These are phyloP conservation scores for Bufotes viridis DNA, from an alignment of 2,797 vertebrate species.

Conservation along the genomic window DNA sequence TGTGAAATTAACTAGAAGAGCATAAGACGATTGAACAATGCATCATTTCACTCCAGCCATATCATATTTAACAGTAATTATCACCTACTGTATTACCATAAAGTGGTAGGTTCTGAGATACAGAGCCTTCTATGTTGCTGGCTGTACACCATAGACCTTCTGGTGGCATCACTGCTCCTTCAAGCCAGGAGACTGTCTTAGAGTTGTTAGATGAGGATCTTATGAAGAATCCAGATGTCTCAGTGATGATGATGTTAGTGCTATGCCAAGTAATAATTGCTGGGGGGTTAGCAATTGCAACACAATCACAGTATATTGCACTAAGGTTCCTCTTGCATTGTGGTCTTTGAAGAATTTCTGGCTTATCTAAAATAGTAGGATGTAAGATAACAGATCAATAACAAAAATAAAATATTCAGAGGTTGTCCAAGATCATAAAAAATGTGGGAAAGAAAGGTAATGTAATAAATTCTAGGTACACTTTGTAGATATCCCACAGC, in stretches of 20 bases:
- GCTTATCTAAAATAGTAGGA: neutral
- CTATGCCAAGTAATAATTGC: neutral
- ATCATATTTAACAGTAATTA: too few species aligned
- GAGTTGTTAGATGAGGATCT: neutral
- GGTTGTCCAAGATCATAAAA: too few species aligned
- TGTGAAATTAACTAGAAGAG: too few species aligned
- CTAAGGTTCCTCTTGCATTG: neutral
- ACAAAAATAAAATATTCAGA: neutral
- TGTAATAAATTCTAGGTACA: too few species aligned
- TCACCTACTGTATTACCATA: neutral
- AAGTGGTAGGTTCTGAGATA: neutral
- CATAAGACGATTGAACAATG: too few species aligned
- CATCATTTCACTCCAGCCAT: too few species aligned
- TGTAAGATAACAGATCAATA: neutral
- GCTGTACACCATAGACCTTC: neutral
- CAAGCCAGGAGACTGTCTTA: neutral
- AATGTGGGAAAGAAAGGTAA: too few species aligned
- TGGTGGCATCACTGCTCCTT: neutral
- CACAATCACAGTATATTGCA: neutral
- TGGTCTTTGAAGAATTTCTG: neutral
- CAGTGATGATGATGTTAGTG: neutral
- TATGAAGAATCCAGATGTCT: neutral
- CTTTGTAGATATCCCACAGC: too few species aligned
- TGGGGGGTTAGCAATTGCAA: neutral
- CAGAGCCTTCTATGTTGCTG: neutral